Percentiles rank a stretch among this genome's conserved stretches.
Evolutionary conservation across 2,888 invertebrate species (phyloP).

Genomic region (Tholera decimalis): DNA sequence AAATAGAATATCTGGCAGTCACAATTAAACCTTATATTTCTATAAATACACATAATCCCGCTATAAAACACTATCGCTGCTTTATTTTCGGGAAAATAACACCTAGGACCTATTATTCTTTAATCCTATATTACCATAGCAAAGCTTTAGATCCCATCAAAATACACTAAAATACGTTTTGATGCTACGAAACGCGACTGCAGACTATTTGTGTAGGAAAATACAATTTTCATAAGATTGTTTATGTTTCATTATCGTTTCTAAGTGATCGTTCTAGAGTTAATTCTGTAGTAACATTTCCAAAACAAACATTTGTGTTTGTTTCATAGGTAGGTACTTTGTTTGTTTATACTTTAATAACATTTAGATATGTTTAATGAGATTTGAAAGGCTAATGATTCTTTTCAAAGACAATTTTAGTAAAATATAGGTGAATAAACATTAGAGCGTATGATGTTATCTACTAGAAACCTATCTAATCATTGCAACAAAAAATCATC

Average conservation of each 20-base stretch:
- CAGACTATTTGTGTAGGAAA: constrained; percentile 49
- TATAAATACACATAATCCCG: background rate
- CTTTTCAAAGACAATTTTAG: no score
- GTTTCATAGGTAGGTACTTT: constrained; percentile 5
- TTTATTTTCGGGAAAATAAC: background rate
- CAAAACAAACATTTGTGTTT: constrained; percentile 33
- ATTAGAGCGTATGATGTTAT: no score
- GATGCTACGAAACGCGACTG: background rate
- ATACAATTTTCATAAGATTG: constrained; percentile 61
- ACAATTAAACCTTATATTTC: background rate
- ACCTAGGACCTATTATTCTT: constrained; percentile 24
- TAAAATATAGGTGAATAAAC: no score
- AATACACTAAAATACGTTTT: constrained; percentile 8
- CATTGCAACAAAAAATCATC: no score
- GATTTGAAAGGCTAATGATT: background rate
- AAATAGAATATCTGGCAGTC: background rate
- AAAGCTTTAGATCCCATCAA: constrained; percentile 20
- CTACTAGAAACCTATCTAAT: no score
- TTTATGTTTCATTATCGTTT: constrained; percentile 68
- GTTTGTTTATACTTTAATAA: constrained; percentile 42
- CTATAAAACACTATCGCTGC: background rate
- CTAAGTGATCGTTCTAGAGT: constrained; percentile 47
- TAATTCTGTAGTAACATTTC: constrained; percentile 16
- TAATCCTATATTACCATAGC: constrained; percentile 20
- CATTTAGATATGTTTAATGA: background rate